A percentile compares a stretch with the other conserved stretches of the same genome.
These are phyloP conservation scores for Setophaga petechia DNA, from an alignment of 2,113 vertebrate species.

Conservation along the genomic window DNA sequence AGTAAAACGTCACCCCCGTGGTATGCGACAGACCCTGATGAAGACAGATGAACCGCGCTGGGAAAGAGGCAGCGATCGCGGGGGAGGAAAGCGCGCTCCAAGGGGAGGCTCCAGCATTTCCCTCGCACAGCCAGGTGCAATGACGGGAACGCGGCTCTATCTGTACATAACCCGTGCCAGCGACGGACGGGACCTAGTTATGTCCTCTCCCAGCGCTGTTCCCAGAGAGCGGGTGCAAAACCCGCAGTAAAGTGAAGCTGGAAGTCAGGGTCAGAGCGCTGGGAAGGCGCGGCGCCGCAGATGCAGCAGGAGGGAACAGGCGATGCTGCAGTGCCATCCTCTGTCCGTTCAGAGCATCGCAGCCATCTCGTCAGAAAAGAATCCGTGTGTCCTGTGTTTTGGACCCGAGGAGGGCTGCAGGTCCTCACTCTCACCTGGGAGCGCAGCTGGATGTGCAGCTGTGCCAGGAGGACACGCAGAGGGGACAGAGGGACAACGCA, in stretches of 20 bases:
- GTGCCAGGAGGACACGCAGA: not conserved
- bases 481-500: not conserved
- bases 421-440: not conserved
- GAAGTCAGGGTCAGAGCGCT: not conserved
- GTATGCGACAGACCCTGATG: not conserved
- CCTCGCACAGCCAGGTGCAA: accelerated
- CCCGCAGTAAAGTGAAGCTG: not conserved
- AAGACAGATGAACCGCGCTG: not conserved
- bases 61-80: not conserved
- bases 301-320: not conserved
- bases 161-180: accelerated
- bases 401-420: not conserved
- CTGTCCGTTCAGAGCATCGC: not conserved
- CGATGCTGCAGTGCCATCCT: conserved; percentile 36
- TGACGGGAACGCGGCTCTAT: accelerated
- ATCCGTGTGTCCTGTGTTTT: accelerated
- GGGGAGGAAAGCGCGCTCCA: not conserved
- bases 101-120: not conserved
- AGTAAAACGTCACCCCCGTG: not conserved
- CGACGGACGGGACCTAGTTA: not conserved
- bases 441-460: not conserved
- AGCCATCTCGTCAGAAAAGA: not conserved
- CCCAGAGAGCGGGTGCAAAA: not conserved
- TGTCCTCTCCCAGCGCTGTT: not conserved
- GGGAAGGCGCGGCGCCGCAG: not conserved